Evolutionary conservation across 1,140 invertebrate genomes (phyloP).

Genomic region (Episyrphus balteatus): DNA sequence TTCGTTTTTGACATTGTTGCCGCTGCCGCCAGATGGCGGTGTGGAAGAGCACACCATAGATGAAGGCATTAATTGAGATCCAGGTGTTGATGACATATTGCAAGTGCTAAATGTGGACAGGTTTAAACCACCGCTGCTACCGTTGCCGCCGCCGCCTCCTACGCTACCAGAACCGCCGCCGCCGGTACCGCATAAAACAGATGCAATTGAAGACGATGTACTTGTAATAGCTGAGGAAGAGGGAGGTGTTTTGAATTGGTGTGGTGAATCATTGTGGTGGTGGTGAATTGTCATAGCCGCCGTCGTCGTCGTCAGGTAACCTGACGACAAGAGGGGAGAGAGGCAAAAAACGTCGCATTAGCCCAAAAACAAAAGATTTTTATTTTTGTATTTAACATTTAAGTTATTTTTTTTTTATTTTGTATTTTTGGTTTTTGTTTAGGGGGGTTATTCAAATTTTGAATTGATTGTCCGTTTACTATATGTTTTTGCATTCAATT

Average conservation of each 20-base stretch:
- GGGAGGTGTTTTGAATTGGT: slow-evolving; percentile 4
- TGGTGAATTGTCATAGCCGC: slow-evolving; percentile 2
- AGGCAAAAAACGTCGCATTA: slow-evolving; percentile 37
- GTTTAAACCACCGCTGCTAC: background rate
- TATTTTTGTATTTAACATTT: slow-evolving; percentile 7
- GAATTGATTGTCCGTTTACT: slow-evolving; percentile 17
- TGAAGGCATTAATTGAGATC: no score
- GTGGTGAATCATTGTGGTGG: slow-evolving; percentile 13
- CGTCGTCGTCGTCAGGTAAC: slow-evolving; percentile 35
- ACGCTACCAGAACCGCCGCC: slow-evolving; percentile 1
- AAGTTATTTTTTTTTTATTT: slow-evolving; percentile 6
- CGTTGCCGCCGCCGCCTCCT: background rate
- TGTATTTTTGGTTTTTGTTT: slow-evolving; percentile 7
- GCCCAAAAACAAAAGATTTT: slow-evolving; percentile 32
- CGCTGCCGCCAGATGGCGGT: slow-evolving; percentile 10
- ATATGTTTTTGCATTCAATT: slow-evolving; percentile 3
- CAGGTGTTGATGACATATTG: no score
- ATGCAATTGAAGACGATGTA: background rate
- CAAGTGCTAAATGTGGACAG: no score
- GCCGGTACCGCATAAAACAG: background rate
- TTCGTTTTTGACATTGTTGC: slow-evolving; percentile 17
- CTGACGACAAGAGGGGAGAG: slow-evolving; percentile 36
- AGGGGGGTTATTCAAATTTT: slow-evolving; percentile 12
- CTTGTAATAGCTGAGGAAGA: background rate
- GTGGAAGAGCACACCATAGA: background rate